Percentiles rank a stretch among this genome's conserved stretches.
Conservation (phyloP, 2,113 vertebrate genomes). For the Petaurus breviceps region DNA sequence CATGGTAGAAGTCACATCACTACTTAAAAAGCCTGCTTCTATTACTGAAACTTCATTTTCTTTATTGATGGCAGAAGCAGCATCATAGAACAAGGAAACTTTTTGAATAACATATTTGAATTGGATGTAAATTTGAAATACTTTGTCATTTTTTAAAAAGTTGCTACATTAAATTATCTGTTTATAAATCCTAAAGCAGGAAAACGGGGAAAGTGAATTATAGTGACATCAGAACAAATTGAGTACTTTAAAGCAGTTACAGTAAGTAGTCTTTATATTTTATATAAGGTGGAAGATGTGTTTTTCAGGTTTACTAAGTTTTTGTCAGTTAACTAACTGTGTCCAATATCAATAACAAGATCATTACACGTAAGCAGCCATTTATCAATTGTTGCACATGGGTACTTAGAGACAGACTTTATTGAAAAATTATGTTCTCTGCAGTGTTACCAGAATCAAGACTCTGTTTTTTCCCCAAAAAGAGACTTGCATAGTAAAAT, state of each 20-base stretch:
- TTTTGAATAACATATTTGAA: conserved; percentile 83
- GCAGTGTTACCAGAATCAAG: conserved; percentile 87
- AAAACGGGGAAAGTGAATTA: conserved; percentile 83
- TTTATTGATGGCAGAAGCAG: conserved; percentile 90
- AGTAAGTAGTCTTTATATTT: conserved; percentile 89
- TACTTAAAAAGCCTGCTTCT: conserved; percentile 89
- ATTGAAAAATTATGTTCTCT: conserved; percentile 84
- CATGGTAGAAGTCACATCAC: conserved; percentile 95
- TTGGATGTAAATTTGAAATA: conserved; percentile 89
- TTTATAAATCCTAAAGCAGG: conserved; percentile 87
- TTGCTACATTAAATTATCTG: conserved; percentile 87
- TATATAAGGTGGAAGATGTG: conserved; percentile 86
- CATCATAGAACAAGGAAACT: conserved; percentile 89
- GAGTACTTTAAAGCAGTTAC: conserved; percentile 84
- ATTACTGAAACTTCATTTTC: conserved; percentile 92
- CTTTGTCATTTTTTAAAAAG: conserved; percentile 84
- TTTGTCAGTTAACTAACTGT: conserved; percentile 84
- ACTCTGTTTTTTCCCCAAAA: conserved; percentile 85
- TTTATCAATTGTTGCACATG: conserved; percentile 86
- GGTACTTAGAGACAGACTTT: conserved; percentile 83
- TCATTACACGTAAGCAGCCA: conserved; percentile 83
- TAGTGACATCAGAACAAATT: conserved; percentile 84
- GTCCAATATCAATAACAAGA: conserved; percentile 83
- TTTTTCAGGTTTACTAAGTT: conserved; percentile 87
- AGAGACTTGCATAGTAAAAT: conserved; percentile 85